phyloP scores from a whole-genome alignment of 1,140 invertebrate species.

The Harlomillsia oculata region DNA sequence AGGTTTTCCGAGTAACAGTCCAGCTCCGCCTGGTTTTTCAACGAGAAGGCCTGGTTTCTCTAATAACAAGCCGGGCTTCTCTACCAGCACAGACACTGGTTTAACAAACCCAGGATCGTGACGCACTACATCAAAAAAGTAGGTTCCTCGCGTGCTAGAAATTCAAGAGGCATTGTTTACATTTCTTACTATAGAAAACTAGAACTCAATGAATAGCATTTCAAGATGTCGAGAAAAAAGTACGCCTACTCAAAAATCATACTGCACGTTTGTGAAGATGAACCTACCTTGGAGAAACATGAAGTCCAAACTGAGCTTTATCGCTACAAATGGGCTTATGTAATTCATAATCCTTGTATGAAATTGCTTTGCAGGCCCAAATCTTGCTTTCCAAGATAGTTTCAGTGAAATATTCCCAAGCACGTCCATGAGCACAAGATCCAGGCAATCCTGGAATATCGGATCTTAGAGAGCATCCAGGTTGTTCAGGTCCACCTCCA shows the following conservation, averaged over 20 bases:
- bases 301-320: constrained; percentile 22
- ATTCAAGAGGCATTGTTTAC: not conserved
- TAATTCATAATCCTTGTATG: constrained; percentile 18
- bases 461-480: constrained; percentile 17
- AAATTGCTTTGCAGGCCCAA: constrained; percentile 22
- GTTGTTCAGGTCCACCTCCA: constrained; percentile 22
- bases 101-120: constrained; percentile 14
- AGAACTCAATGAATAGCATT: too few species aligned
- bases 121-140: constrained; percentile 18
- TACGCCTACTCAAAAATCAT: too few species aligned
- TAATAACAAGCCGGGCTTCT: too few species aligned
- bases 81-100: not conserved
- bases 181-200: not conserved
- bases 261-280: too few species aligned
- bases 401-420: constrained; percentile 40
- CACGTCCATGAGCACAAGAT: constrained; percentile 37
- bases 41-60: too few species aligned
- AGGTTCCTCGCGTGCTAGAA: constrained; percentile 17
- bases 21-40: too few species aligned
- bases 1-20: too few species aligned
- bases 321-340: constrained; percentile 9
- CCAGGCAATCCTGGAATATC: constrained; percentile 24
- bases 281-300: constrained; percentile 18
- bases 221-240: too few species aligned
- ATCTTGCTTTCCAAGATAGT: constrained; percentile 39